Evolutionary conservation across 2,888 invertebrate species (phyloP), one percentile per base, ranked within the genome.

Genomic region (Ormyrus nitidulus): DNA sequence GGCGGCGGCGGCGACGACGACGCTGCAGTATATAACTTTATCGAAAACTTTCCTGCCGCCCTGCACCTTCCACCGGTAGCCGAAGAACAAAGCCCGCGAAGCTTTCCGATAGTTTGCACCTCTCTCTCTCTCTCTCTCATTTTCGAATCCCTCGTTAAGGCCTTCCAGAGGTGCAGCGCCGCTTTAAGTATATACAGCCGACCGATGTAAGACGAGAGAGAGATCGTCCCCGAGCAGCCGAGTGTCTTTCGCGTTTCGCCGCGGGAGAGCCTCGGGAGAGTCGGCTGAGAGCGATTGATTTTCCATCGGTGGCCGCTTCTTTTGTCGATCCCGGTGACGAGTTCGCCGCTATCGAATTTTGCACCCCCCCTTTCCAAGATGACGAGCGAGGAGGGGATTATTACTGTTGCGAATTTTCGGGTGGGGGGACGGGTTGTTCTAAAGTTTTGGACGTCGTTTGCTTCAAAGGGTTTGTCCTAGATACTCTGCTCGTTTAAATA

Each of bases 51-150:
- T 59, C 59, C 72, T 34, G 13, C 65, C 13, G 61, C 11, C 11
- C 69, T 46, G 46, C 71, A 51, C 34, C 49, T 59, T 2, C 58
- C 44, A 56, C 34, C 62, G 69, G 34, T 13, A 66, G 61, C 59
- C 72, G 46, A 69, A 70, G 71, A 79, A 79, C 79, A 79, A 79
- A 75, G 75, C 61, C 66, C 34, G 34, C 51, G 48, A 1, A 59
- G 74, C 79, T 79, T 74, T 75, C 74, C 79, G 70, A 74, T 74
- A 79, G 79, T 79, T 74, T 75, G 46, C 62, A 19, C 19, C 19
- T 61, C 73, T 34, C 59, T 51, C 80, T 80, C 77, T 53, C 51
- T 7, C n/a, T 61, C 53, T 51, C 19, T 19, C 19, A 19, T 19
- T 19, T 19, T 19, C 19, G 19, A 19, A 19, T 19, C 19, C 19